Conservation (phyloP, 2,888 invertebrate genomes). For the Meiosimyza decipiens region DNA sequence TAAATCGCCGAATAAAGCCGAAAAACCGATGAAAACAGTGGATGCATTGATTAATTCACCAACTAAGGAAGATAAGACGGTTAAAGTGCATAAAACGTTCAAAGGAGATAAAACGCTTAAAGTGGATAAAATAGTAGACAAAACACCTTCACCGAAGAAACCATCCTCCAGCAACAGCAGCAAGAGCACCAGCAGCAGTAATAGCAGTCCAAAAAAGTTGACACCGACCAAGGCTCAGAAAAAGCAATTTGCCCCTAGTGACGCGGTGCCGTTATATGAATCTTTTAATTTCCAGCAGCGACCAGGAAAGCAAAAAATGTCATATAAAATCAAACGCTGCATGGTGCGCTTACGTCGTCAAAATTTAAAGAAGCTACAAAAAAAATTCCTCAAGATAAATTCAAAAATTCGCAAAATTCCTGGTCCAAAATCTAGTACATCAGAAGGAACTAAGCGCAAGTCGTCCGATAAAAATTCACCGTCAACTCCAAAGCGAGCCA, state of each 20-base stretch:
- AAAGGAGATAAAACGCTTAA: too few relatives aligned
- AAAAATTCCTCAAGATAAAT: constrained; percentile 22
- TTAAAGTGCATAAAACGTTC: too few relatives aligned
- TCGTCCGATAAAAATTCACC: background rate
- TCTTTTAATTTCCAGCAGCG: too few relatives aligned
- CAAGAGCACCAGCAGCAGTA: too few relatives aligned
- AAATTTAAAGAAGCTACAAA: constrained; percentile 41
- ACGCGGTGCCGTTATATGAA: background rate
- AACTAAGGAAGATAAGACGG: too few relatives aligned
- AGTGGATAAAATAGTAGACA: too few relatives aligned
- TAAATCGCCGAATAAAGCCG: too few relatives aligned
- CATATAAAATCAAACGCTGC: constrained; percentile 41
- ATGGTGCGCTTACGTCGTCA: constrained; percentile 43
- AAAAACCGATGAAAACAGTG: too few relatives aligned
- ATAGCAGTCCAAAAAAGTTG: constrained; percentile 26
- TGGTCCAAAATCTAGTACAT: too few relatives aligned
- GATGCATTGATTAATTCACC: too few relatives aligned
- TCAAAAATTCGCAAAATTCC: constrained; percentile 2
- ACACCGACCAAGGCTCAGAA: constrained; percentile 50
- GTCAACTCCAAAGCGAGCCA: background rate
- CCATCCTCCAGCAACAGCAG: too few relatives aligned
- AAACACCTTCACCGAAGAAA: too few relatives aligned
- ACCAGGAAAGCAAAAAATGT: constrained; percentile 23
- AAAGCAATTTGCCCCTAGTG: constrained; percentile 45
- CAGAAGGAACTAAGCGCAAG: background rate